These are phyloP conservation scores for Alfaro cultratus DNA, from an alignment of 2,797 vertebrate species.

Conservation along the genomic window DNA sequence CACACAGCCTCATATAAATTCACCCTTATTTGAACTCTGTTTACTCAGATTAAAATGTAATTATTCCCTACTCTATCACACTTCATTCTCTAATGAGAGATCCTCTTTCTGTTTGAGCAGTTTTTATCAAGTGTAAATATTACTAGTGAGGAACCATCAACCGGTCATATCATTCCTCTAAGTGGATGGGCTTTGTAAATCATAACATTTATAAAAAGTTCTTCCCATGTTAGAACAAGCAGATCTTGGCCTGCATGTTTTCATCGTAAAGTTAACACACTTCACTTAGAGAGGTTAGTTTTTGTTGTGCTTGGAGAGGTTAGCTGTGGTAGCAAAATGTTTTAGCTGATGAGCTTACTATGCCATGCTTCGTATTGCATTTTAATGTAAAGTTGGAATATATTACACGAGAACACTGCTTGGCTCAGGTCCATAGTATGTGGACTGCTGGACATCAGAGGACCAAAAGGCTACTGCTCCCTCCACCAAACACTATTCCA, in stretches of 20 bases:
- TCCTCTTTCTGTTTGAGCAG: not conserved
- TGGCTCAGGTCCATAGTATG: not conserved
- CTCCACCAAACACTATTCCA: not conserved
- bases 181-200: not conserved
- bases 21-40: not conserved
- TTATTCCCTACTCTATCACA: not conserved
- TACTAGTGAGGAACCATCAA: not conserved
- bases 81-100: not conserved
- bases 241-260: not conserved
- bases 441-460: not conserved
- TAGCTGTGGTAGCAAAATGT: not conserved
- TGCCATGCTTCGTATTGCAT: not conserved
- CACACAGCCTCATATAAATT: not conserved
- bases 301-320: not conserved
- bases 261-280: not conserved
- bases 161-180: not conserved
- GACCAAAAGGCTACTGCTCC: not conserved
- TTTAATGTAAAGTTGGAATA: not conserved
- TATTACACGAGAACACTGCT: not conserved
- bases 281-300: not conserved
- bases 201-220: not conserved
- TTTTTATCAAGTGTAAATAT: not conserved
- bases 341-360: not conserved
- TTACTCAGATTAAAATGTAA: not conserved
- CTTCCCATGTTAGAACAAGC: not conserved